Evolutionary conservation across 2,888 invertebrate species (phyloP), one percentile per base, ranked within the genome.

Genomic region (Urechis unicinctus): DNA sequence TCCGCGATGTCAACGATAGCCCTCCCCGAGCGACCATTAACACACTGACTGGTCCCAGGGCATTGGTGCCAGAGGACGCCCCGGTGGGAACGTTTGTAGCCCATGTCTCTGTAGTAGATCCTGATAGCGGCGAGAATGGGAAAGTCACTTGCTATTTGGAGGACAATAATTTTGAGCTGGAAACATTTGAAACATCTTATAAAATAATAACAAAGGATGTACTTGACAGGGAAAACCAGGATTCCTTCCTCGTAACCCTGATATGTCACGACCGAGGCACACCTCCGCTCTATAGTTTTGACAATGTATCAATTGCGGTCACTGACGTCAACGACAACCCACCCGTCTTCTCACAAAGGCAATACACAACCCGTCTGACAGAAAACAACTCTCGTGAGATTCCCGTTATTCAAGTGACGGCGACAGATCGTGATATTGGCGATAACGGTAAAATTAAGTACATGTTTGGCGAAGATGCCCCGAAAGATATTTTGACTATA

Each of bases 381-480:
- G 62, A 62, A 41, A 60, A 60, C 47, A 60, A 56, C 31, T 25
- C 26, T 13, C 48, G 47, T 24, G 59, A 49, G 2, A 55, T 31
- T 5, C 30, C 51, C 22, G 36, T 62, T 17, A 25, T 59, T 4
- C 41, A 47, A 2, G 59, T 62, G 3, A 61, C 52, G 4, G 61
- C 59, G 29, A 55, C 43, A 36, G 63, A 63, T 26, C 41, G 30
- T 5, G 63, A 63, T 55, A 63, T 64, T 53, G 72, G 69, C 2
- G 61, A 59, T n/a, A 73, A 72, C 62, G 72, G 69, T 0, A 52
- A 61, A 26, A 66, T 73, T 1, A 55, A 57, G 3, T 74, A 73
- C 57, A 55, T 56, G 28, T 43, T 74, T 3, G 50, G 43, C n/a
- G 36, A 50, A 29, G 51, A 50, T 31, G 43, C 50, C 1, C 29